Percentiles rank a stretch among this genome's conserved stretches.
These are phyloP conservation scores for Acanthochromis polyacanthus DNA, from an alignment of 2,113 vertebrate genomes.

Conservation along the genomic window DNA sequence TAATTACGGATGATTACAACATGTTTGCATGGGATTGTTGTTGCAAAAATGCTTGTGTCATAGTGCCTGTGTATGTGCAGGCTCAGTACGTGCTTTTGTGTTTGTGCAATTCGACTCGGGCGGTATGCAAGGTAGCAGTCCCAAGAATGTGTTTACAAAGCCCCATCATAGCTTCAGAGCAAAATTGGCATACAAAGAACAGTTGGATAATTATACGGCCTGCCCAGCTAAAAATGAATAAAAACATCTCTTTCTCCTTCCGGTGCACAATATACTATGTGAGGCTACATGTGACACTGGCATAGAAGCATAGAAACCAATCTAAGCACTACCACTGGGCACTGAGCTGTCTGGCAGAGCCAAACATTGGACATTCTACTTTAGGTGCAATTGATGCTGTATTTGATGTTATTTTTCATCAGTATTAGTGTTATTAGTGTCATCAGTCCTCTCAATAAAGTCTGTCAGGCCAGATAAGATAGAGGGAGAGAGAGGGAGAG, in stretches of 20 bases:
- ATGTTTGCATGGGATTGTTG: conserved; percentile 59
- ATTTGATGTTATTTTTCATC: too few relatives aligned
- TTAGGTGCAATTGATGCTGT: too few relatives aligned
- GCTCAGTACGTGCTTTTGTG: conserved; percentile 1
- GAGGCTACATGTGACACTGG: background rate
- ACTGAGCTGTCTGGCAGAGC: too few relatives aligned
- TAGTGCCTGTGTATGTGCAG: background rate
- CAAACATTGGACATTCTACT: too few relatives aligned
- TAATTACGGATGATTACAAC: conserved; percentile 66
- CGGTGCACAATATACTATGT: background rate
- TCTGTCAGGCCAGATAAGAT: background rate
- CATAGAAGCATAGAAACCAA: background rate
- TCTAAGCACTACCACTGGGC: too few relatives aligned
- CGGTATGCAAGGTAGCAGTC: conserved; percentile 42
- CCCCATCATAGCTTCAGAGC: conserved; percentile 11
- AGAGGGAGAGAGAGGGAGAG: background rate
- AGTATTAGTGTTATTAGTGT: background rate
- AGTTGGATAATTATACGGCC: conserved; percentile 22
- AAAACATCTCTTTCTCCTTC: background rate
- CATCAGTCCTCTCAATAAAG: background rate
- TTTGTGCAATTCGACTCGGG: conserved; percentile 9
- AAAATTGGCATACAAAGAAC: conserved; percentile 3
- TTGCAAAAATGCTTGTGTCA: conserved; percentile 3
- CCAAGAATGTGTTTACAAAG: conserved; percentile 36
- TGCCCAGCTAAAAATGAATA: background rate